phyloP scores from a whole-genome alignment of 2,113 vertebrate species.

The Herpailurus yagouaroundi region DNA sequence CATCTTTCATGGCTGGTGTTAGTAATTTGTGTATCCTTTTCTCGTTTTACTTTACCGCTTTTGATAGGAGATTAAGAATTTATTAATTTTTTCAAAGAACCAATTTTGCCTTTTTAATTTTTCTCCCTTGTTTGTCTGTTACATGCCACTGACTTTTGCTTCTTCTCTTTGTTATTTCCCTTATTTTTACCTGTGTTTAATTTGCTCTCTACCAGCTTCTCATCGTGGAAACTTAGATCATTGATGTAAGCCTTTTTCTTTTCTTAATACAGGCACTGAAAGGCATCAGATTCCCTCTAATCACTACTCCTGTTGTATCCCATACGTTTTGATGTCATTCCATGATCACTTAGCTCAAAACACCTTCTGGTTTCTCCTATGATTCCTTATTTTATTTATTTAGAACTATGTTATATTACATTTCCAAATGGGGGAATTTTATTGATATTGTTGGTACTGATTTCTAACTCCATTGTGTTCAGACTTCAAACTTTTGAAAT shows the following conservation, averaged over 20 bases:
- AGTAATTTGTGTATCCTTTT: not conserved
- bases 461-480: not conserved
- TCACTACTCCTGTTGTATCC: not conserved
- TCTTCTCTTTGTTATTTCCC: not conserved
- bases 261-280: not conserved
- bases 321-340: not conserved
- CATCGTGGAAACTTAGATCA: not conserved
- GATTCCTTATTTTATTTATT: not conserved
- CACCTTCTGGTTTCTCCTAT: not conserved
- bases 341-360: not conserved
- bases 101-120: not conserved
- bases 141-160: not conserved
- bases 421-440: not conserved
- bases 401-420: conserved; percentile 1
- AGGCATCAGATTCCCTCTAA: not conserved
- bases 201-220: not conserved
- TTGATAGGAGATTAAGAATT: not conserved
- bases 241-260: not conserved
- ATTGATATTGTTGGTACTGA: not conserved
- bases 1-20: not conserved
- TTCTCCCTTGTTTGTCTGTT: not conserved
- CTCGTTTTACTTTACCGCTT: not conserved
- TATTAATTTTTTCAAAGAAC: not conserved
- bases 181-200: not conserved
- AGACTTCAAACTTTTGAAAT: not conserved